phyloP scores from a whole-genome alignment of 2,797 vertebrate species.

The Sebastes iracundus region DNA sequence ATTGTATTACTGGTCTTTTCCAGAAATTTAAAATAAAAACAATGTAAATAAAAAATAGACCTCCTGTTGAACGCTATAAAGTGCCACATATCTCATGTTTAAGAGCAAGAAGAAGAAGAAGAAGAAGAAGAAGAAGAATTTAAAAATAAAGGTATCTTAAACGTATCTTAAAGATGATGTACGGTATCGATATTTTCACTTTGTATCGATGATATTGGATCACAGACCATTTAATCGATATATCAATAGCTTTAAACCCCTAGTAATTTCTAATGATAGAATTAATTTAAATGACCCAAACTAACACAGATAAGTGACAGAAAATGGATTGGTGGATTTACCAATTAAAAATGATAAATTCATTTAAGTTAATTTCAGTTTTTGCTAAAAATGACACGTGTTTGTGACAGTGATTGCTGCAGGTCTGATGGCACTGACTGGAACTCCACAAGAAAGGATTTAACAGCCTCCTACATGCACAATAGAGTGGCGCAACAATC shows the following conservation, averaged over 20 bases:
- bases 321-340: background rate
- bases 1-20: no score
- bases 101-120: no score
- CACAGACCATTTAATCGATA: fast-evolving
- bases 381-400: background rate
- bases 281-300: background rate
- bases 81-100: no score
- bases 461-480: background rate
- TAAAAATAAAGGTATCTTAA: no score
- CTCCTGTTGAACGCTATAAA: no score
- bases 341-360: background rate
- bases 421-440: background rate
- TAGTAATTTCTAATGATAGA: background rate
- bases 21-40: no score
- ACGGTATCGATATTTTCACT: no score
- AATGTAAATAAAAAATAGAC: no score
- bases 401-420: background rate
- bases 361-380: background rate
- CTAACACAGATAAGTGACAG: background rate
- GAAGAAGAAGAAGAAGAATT: no score
- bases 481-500: background rate
- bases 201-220: no score
- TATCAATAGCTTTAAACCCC: no score
- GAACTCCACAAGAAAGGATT: background rate
- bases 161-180: no score